phyloP scores from a whole-genome alignment of 2,888 invertebrate genomes.

The Keiferia lycopersicella region DNA sequence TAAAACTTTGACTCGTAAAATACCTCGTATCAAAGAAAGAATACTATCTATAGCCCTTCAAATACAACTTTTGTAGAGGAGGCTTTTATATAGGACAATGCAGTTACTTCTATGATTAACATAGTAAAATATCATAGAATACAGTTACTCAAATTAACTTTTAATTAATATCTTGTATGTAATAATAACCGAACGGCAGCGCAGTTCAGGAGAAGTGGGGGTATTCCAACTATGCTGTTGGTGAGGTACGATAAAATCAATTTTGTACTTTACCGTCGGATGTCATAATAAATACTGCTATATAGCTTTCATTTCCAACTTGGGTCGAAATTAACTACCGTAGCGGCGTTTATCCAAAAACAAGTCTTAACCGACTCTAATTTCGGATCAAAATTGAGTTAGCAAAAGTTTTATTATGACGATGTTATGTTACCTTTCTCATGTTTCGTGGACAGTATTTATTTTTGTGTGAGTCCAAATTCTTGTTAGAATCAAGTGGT shows the following conservation, averaged over 20 bases:
- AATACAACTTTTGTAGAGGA: neutral
- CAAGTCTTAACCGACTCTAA: slow-evolving; percentile 53
- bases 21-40: too few relatives aligned
- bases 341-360: slow-evolving; percentile 49
- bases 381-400: slow-evolving; percentile 57
- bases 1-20: slow-evolving; percentile 36
- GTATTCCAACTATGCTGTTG: slow-evolving; percentile 64
- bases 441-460: slow-evolving; percentile 77
- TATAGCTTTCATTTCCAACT: slow-evolving; percentile 64
- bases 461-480: slow-evolving; percentile 77
- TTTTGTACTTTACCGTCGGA: slow-evolving; percentile 74
- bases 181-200: slow-evolving; percentile 55
- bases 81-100: neutral
- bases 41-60: neutral
- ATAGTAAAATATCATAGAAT: slow-evolving; percentile 27
- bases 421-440: slow-evolving; percentile 65
- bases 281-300: slow-evolving; percentile 77
- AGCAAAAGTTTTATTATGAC: slow-evolving; percentile 56
- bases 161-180: slow-evolving; percentile 56
- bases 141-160: slow-evolving; percentile 50
- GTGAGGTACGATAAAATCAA: slow-evolving; percentile 71
- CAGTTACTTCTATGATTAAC: neutral
- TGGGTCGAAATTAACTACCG: slow-evolving; percentile 60
- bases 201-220: slow-evolving; percentile 45
- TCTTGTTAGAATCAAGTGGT: slow-evolving; percentile 76